Base-by-base conservation (phyloP, 2,797 vertebrate genomes). In the Margarornis squamiger region DNA sequence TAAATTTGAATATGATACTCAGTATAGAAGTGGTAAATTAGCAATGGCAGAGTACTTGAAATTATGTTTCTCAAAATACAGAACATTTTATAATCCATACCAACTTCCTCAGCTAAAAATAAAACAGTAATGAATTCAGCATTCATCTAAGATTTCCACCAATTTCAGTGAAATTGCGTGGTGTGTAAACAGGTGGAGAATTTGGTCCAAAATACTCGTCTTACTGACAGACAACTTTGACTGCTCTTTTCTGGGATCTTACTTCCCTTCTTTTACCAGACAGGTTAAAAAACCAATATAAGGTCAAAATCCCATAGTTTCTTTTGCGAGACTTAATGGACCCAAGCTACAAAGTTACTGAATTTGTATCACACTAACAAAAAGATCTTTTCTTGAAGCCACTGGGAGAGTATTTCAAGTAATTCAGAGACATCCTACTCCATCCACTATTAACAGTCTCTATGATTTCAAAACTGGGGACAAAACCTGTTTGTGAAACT, bases 41-140 rank as follows among this genome's bases (percentile, higher is more conserved):
- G 92, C 84, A 90, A 72, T 70, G 85, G 68, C 91, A 96, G 79
- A 92, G 88, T 68, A 91, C 82, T 96, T 81, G 91, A 93, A 95
- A 94, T 93, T 51, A 88, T 88, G 87, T 95, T 95, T 92, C 93
- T 92, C 92, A 95, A 96, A 97, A 96, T 96, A 97, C 0, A 68
- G 62, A 80, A 74, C 87, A 74, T 84, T 85, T 87, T 88, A 78
- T 88, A 91, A 96, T 72, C 38, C n/a, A 51, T 39, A 86, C 21
- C 27, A 90, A 92, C 75, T 90, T 96, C 76, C 85, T 93, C 58
- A 61, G 70, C 92, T 93, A 96, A 95, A 95, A 95, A 94, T 96
- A 95, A 93, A 77, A 59, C 63, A 10, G 41, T 66, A 74, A 91
- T 68, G 59, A 91, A 91, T 87, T 72, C 71, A 61, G 52, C 57